Evolutionary conservation across 2,113 vertebrate species (phyloP), one percentile per base, ranked within the genome.

Genomic region (Carettochelys insculpta): DNA sequence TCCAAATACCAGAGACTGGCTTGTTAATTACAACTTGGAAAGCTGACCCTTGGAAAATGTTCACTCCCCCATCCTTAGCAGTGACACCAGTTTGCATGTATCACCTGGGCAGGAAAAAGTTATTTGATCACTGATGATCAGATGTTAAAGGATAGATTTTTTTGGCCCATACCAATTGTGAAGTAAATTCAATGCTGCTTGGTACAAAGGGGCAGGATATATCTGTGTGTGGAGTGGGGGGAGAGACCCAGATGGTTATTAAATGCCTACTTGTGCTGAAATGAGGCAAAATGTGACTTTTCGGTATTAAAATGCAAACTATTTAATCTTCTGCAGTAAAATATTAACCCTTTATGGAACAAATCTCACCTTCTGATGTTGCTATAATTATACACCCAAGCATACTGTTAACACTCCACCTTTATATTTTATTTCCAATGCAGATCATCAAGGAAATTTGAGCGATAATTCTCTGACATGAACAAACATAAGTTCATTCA

Each of bases 361-460:
- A 8, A 65, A 61, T 61, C 58, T 65, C 16, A n/a, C 8, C 16
- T 9, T n/a, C 31, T n/a, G 58, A 65, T 17, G 14, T n/a, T 61
- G 56, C 29, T 61, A 34, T 16, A 11, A 20, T 24, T 1, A 58
- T 27, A 2, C 1, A 47, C 3, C 56, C 53, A 45, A 47, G 12
- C 56, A 11, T 1, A 0, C 0, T 29, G 20, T 24, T 24, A 19
- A 34, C 3, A 43, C 43, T 27, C 19, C 54, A 48, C 29, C 31
- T 22, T 11, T 65, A n/a, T 61, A 1, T 2, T 14, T 51, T 38
- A 52, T 48, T 43, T 54, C 68, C 8, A 10, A 27, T 5, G 4
- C 38, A 7, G 2, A 1, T n/a, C 11, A 31, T 31, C 8, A 68
- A 48, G 54, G 53, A 51, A 51, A 27, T 20, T 12, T 4, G 4